phyloP scores from a whole-genome alignment of 2,797 vertebrate species.

The Odontamblyopus lacepedii region DNA sequence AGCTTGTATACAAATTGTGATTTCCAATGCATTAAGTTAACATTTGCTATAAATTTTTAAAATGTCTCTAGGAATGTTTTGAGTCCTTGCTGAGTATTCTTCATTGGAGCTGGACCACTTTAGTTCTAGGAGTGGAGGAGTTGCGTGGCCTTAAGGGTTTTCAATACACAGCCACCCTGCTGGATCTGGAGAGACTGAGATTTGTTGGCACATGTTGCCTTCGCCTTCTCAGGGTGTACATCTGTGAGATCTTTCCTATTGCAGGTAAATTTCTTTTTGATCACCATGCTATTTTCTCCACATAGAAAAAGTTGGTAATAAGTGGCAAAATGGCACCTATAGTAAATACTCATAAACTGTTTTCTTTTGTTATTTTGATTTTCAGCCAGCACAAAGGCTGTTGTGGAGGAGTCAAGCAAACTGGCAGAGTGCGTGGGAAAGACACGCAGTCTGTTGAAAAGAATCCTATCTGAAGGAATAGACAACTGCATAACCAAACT shows the following conservation, averaged over 20 bases:
- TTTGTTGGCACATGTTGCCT: slow-evolving; percentile 98
- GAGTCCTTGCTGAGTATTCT: slow-evolving; percentile 95
- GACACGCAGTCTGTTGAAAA: slow-evolving; percentile 95
- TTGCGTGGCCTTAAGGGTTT: slow-evolving; percentile 96
- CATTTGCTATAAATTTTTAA: neutral
- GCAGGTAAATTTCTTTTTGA: slow-evolving; percentile 78
- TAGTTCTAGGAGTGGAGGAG: slow-evolving; percentile 97
- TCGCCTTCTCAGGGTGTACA: slow-evolving; percentile 93
- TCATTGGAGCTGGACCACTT: slow-evolving; percentile 98
- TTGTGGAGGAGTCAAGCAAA: slow-evolving; percentile 97
- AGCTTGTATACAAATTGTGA: neutral
- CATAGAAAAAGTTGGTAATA: neutral
- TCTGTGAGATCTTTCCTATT: slow-evolving; percentile 98
- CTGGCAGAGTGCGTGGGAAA: slow-evolving; percentile 98
- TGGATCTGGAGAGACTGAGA: slow-evolving; percentile 94
- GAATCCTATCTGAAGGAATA: slow-evolving; percentile 96
- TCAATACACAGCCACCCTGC: slow-evolving; percentile 95
- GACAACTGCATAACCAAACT: slow-evolving; percentile 96
- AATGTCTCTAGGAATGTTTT: slow-evolving; percentile 89
- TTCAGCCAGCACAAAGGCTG: slow-evolving; percentile 91
- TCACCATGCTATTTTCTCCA: neutral
- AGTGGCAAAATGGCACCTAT: neutral
- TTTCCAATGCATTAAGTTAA: neutral
- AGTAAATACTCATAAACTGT: neutral
- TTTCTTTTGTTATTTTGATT: slow-evolving; percentile 29